Evolutionary conservation across 1,140 invertebrate species (phyloP).

Genomic region (Solenopsis invicta): DNA sequence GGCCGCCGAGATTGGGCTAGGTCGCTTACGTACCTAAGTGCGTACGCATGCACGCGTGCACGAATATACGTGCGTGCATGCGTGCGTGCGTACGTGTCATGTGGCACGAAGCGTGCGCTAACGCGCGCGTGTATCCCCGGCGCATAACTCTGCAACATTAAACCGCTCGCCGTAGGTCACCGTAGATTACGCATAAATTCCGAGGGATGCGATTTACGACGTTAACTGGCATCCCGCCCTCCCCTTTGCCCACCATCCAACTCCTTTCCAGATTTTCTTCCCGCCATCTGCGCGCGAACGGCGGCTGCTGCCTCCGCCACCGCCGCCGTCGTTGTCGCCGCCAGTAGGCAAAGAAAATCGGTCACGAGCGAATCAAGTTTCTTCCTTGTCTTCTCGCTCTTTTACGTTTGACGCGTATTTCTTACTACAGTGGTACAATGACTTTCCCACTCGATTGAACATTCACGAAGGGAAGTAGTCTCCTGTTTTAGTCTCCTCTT

Average conservation of each 20-base stretch:
- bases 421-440: background rate
- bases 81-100: conserved; percentile 33
- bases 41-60: conserved; percentile 13
- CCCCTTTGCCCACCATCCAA: background rate
- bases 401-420: conserved; percentile 11
- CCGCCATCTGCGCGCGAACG: conserved; percentile 13
- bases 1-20: conserved; percentile 81
- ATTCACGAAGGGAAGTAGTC: background rate
- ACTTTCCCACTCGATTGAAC: conserved; percentile 29
- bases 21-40: conserved; percentile 76
- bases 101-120: conserved; percentile 38
- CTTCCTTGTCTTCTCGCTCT: conserved; percentile 24
- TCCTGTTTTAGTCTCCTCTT: background rate
- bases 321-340: conserved; percentile 6
- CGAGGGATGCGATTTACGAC: conserved; percentile 72
- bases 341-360: conserved; percentile 52
- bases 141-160: conserved; percentile 80
- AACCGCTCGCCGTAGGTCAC: conserved; percentile 77
- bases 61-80: background rate
- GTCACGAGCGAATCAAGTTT: conserved; percentile 43
- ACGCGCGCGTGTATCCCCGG: conserved; percentile 53
- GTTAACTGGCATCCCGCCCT: conserved; percentile 59
- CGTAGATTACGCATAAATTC: conserved; percentile 78
- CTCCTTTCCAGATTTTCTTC: conserved; percentile 56
- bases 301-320: no score